Evolutionary conservation across 2,888 invertebrate genomes (phyloP), one percentile per base, ranked within the genome.

Genomic region (Drosophila nr. perissopoda): DNA sequence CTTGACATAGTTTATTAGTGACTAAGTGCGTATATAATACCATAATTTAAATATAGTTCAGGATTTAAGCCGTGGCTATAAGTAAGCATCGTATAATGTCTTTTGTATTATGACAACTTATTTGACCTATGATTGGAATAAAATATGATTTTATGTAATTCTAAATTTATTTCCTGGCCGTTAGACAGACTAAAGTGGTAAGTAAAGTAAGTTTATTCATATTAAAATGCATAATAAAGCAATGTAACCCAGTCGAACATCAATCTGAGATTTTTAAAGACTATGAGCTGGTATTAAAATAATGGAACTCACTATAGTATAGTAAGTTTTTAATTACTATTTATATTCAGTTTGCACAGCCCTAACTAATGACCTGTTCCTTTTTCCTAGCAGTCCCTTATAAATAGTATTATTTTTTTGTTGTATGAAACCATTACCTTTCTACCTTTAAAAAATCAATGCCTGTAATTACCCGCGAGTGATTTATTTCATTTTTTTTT

Each of bases 1-100:
- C 77, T 78, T 78, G 78, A 76, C 70, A 83, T 88, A 82, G 88
- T 76, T 88, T 75, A 45, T 48, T 78, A 84, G 84, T 33, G 31
- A 40, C 18, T 85, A 89, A 85, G 86, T 76, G 73, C 62, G 73
- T 79, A 79, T 81, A 54, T 65, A 79, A 79, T 79, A 81, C 78
- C 64, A 58, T 59, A 16, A 45, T 38, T 48, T 63, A 65, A 54
- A 52, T 64, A 31, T 48, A 67, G 52, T 49, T 56, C 34, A 33
- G 56, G n/a, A 62, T 40, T 56, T 27, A 56, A 45, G 49, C 25
- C 38, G 56, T 66, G 59, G 77, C 54, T 48, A 56, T 62, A 52
- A 58, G 49, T 53, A 45, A 53, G 59, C 56, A 34, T 18, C n/a
- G 42, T 60, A 38, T 45, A 61, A 57, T 64, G 51, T 29, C 42